These are phyloP conservation scores for Chloebia gouldiae DNA, from an alignment of 2,113 vertebrate genomes.

Conservation along the genomic window DNA sequence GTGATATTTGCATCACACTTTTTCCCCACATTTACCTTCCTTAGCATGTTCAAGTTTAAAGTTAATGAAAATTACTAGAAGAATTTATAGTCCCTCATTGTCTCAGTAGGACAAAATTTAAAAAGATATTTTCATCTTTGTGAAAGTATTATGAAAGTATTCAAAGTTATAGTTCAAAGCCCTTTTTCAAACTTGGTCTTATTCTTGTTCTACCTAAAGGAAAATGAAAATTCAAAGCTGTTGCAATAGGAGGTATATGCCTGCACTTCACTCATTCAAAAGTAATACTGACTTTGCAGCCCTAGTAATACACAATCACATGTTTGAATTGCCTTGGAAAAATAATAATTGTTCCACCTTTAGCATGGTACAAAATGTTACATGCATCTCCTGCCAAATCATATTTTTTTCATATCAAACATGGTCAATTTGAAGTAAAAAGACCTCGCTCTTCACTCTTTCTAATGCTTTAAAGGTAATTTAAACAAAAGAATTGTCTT, in stretches of 20 bases:
- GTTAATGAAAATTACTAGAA: neutral
- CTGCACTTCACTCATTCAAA: neutral
- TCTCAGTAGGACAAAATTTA: neutral
- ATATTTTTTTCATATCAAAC: neutral
- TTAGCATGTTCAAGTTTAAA: neutral
- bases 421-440: neutral
- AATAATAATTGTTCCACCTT: neutral
- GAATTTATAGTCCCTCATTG: neutral
- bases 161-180: neutral
- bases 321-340: neutral
- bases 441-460: neutral
- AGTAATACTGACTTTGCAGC: neutral
- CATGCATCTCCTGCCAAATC: neutral
- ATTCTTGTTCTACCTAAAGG: neutral
- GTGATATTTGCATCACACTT: neutral
- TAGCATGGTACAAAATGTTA: neutral
- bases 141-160: neutral
- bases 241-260: neutral
- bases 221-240: neutral
- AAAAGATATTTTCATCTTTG: neutral
- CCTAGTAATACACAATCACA: neutral
- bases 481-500: neutral
- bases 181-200: neutral
- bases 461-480: neutral
- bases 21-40: neutral